Evolutionary conservation across 2,888 invertebrate genomes (phyloP).

Genomic region (Zhuqinia jingwanae): DNA sequence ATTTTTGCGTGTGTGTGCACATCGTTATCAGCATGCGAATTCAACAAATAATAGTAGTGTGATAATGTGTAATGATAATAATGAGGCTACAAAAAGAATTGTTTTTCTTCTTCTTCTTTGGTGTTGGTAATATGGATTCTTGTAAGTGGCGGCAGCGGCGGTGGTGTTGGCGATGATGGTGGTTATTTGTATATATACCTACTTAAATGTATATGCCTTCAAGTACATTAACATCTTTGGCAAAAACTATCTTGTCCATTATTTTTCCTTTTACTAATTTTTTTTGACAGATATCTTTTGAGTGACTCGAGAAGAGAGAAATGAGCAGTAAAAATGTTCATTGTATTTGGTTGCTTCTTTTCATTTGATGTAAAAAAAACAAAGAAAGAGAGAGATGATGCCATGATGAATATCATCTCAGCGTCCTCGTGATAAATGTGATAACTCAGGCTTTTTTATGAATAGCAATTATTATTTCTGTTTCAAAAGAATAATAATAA

Average conservation of each 20-base stretch:
- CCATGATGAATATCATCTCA: neutral
- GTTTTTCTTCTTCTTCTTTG: too few relatives aligned
- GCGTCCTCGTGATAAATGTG: too few relatives aligned
- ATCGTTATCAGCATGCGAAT: constrained; percentile 53
- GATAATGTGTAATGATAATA: constrained; percentile 45
- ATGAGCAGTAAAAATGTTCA: neutral
- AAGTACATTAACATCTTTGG: constrained; percentile 47
- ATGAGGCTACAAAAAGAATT: constrained; percentile 20
- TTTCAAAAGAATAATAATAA: constrained; percentile 26
- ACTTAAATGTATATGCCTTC: constrained; percentile 38
- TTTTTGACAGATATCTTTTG: constrained; percentile 37
- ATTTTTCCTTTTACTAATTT: neutral
- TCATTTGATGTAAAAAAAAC: constrained; percentile 6
- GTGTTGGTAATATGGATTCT: constrained; percentile 12
- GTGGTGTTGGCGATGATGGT: neutral
- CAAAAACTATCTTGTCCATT: constrained; percentile 61
- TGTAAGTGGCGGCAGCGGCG: neutral
- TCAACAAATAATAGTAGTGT: constrained; percentile 52
- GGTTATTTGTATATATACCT: neutral
- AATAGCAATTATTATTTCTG: constrained; percentile 39
- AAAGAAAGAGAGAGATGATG: neutral
- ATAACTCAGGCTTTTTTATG: constrained; percentile 20
- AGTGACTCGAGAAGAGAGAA: constrained; percentile 33
- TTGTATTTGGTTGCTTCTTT: constrained; percentile 2
- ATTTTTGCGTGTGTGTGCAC: constrained; percentile 48